Base-by-base conservation (phyloP, 2,113 vertebrate species). In the Chamaetylas fuelleborni region DNA sequence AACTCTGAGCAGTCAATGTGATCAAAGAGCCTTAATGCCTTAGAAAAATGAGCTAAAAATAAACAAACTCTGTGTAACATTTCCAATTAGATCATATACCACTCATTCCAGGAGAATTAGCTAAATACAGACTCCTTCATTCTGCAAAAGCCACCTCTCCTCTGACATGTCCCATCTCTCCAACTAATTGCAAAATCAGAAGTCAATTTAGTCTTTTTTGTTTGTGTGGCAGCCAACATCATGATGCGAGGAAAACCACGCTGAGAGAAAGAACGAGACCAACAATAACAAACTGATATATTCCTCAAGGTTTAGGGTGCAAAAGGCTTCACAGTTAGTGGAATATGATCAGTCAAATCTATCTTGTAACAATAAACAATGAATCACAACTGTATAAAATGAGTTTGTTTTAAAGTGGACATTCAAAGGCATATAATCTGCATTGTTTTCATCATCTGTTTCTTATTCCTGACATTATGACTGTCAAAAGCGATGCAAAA, bases 301-400 rank as follows among this genome's bases (percentile, higher is more conserved):
- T 84, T 95, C 50, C 28, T 95, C 54, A 82, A 93, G 24, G 87
- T 82, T 86, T 94, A 91, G 78, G 60, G 89, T 95, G 90, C 80
- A 97, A 94, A 97, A 96, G 84, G 92, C 93, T 96, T 96, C 95
- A 90, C 92, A 95, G 83, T 85, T 93, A 90, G 96, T 61, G 94
- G 65, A 93, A 81, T 58, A 29, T 1, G 7, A 90, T 90, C 85
- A 91, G 50, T 90, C 70, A 84, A 85, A 86, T 91, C 71, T 93
- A 83, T 84, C 91, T 95, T 96, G 79, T 58, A 93, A 96, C 38
- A 97, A 96, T 90, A 97, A 96, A 97, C 85, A 96, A 50, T 48
- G 74, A 78, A 58, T 72, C 2, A 10, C n/a, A 61, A 92, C 76
- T 96, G 69, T 92, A 92, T 92, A 89, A 94, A 86, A 88, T 81